Percentiles rank a stretch among this genome's conserved stretches.
phyloP scores from a whole-genome alignment of 2,113 vertebrate genomes.

The Girardinichthys multiradiatus region DNA sequence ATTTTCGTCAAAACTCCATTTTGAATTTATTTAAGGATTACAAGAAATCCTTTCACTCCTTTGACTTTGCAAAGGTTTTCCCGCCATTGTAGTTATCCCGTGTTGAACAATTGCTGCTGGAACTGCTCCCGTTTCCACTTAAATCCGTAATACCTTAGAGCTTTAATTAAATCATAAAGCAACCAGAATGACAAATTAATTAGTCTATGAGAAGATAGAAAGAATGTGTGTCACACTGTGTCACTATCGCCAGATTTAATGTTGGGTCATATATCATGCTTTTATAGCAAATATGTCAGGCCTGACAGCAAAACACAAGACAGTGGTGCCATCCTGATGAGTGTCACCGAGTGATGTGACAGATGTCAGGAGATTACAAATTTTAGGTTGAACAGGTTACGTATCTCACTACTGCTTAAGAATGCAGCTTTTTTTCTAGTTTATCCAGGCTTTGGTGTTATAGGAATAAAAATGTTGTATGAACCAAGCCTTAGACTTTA shows the following conservation, averaged over 20 bases:
- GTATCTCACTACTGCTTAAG: constrained; percentile 1
- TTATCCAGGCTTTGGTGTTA: neutral
- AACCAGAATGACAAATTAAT: constrained; percentile 61
- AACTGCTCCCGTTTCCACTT: constrained; percentile 52
- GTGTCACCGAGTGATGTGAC: constrained; percentile 46
- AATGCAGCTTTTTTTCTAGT: neutral
- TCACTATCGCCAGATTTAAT: constrained; percentile 32
- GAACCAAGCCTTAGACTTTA: no score
- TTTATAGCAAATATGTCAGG: constrained; percentile 8
- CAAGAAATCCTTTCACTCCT: constrained; percentile 80
- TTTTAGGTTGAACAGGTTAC: constrained; percentile 35
- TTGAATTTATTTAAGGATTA: constrained; percentile 83
- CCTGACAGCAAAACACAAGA: neutral
- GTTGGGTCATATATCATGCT: constrained; percentile 2
- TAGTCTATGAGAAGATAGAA: constrained; percentile 39
- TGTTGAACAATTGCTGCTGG: constrained; percentile 58
- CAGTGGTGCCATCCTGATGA: constrained; percentile 4
- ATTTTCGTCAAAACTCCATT: constrained; percentile 74
- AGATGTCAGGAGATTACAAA: constrained; percentile 43
- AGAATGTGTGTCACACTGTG: constrained; percentile 28
- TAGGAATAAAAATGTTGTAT: neutral
- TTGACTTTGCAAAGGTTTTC: constrained; percentile 67
- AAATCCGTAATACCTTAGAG: constrained; percentile 53
- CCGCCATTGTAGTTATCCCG: constrained; percentile 78
- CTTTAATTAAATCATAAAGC: constrained; percentile 75